phyloP scores from a whole-genome alignment of 64 coral and sea anemone genomes.

The Montipora capricornis region DNA sequence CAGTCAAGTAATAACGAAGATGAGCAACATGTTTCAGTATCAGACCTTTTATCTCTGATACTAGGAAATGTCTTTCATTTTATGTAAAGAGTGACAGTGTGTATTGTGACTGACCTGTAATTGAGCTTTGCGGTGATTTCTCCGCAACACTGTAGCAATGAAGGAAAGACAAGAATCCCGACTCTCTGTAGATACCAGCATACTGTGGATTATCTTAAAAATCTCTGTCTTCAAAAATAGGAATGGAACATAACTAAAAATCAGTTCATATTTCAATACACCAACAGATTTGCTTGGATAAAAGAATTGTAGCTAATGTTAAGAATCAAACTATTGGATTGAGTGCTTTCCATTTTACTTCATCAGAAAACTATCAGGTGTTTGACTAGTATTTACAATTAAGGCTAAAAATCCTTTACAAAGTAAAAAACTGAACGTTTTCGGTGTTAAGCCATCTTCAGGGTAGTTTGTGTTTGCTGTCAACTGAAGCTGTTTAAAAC shows the following conservation, averaged over 20 bases:
- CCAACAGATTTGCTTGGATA: not conserved
- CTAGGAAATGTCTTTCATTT: too few species aligned
- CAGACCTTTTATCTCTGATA: too few species aligned
- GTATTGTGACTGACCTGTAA: slow-evolving; percentile 77
- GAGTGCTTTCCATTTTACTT: not conserved
- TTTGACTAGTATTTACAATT: too few species aligned
- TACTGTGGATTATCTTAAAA: slow-evolving; percentile 91
- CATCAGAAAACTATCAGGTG: too few species aligned
- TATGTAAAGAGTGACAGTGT: not conserved
- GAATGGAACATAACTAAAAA: not conserved
- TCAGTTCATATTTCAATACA: not conserved
- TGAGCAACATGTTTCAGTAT: too few species aligned
- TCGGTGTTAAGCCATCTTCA: too few species aligned
- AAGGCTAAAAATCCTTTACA: too few species aligned
- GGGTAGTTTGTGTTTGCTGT: too few species aligned
- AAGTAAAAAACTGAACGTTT: too few species aligned
- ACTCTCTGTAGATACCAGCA: slow-evolving; percentile 90
- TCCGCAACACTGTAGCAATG: slow-evolving; percentile 78
- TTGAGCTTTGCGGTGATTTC: slow-evolving; percentile 90
- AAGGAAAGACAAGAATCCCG: slow-evolving; percentile 83
- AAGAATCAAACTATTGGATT: not conserved
- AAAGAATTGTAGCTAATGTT: not conserved
- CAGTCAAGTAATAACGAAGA: too few species aligned
- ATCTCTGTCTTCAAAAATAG: slow-evolving; percentile 77
- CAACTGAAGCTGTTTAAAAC: too few species aligned